These are phyloP conservation scores for Agonopterix arenella DNA, from an alignment of 2,888 invertebrate genomes.

Conservation along the genomic window DNA sequence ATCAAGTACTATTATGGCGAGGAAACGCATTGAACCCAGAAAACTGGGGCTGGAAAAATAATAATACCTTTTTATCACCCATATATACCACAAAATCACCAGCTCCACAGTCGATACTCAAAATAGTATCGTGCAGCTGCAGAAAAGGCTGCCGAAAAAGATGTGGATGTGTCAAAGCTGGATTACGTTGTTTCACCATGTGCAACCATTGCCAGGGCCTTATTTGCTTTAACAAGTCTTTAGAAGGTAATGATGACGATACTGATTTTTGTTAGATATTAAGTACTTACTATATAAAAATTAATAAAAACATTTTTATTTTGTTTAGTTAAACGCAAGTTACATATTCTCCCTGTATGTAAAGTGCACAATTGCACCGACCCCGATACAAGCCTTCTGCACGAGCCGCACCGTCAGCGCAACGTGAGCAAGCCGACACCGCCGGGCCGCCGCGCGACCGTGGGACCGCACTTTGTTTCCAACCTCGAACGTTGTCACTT, in stretches of 20 bases:
- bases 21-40: slow-evolving; percentile 10
- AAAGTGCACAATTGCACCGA: too few species aligned
- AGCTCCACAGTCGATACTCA: slow-evolving; percentile 8
- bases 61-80: slow-evolving; percentile 3
- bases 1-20: slow-evolving; percentile 9
- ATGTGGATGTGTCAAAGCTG: slow-evolving; percentile 7
- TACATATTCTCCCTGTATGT: too few species aligned
- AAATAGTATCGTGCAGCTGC: slow-evolving; percentile 9
- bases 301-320: not conserved
- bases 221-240: slow-evolving; percentile 5
- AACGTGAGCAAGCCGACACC: too few species aligned
- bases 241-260: slow-evolving; percentile 7
- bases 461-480: too few species aligned
- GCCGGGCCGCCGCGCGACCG: too few species aligned
- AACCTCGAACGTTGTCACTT: too few species aligned
- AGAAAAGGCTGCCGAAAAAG: slow-evolving; percentile 8
- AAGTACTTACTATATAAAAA: not conserved
- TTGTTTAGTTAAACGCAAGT: slow-evolving; percentile 3
- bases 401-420: too few species aligned
- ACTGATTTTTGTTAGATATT: slow-evolving; percentile 3
- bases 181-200: slow-evolving; percentile 7
- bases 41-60: slow-evolving; percentile 9
- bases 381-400: too few species aligned
- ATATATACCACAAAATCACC: slow-evolving; percentile 6
- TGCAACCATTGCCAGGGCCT: slow-evolving; percentile 5